Evolutionary conservation across 2,888 invertebrate species (phyloP).

Genomic region (Andrena haemorrhoa): DNA sequence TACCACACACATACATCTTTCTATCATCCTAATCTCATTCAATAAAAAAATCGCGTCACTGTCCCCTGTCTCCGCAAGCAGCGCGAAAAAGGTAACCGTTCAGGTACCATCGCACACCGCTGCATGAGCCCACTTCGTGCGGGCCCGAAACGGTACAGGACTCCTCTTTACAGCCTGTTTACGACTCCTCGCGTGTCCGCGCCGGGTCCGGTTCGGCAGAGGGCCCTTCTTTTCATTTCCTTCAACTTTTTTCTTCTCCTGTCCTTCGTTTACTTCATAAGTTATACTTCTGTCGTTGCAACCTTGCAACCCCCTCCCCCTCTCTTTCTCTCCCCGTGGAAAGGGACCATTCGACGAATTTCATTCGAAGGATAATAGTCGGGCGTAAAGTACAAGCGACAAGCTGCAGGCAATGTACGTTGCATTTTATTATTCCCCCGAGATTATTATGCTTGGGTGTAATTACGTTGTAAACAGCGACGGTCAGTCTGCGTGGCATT

Average conservation of each 20-base stretch:
- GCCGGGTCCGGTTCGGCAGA: constrained; percentile 57
- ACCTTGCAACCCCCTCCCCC: background rate
- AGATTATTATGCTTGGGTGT: constrained; percentile 31
- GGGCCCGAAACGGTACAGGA: constrained; percentile 64
- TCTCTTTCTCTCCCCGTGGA: background rate
- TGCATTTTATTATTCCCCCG: constrained; percentile 23
- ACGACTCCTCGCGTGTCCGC: constrained; percentile 62
- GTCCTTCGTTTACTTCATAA: background rate
- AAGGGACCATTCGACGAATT: constrained; percentile 4
- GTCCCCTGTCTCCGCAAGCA: background rate
- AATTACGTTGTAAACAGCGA: constrained; percentile 44
- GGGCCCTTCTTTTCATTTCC: background rate
- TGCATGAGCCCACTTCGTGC: background rate
- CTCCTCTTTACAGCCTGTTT: constrained; percentile 70
- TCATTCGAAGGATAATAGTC: constrained; percentile 15
- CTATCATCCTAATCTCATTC: no score
- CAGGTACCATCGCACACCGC: background rate
- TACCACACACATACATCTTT: no score
- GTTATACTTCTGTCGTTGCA: background rate
- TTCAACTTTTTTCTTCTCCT: background rate
- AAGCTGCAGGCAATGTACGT: constrained; percentile 3
- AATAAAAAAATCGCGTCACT: no score
- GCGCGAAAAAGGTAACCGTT: background rate
- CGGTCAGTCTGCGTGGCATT: background rate
- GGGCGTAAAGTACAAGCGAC: background rate